Conservation (phyloP, 1,140 invertebrate species). For the Tetramorium parvispinum region DNA sequence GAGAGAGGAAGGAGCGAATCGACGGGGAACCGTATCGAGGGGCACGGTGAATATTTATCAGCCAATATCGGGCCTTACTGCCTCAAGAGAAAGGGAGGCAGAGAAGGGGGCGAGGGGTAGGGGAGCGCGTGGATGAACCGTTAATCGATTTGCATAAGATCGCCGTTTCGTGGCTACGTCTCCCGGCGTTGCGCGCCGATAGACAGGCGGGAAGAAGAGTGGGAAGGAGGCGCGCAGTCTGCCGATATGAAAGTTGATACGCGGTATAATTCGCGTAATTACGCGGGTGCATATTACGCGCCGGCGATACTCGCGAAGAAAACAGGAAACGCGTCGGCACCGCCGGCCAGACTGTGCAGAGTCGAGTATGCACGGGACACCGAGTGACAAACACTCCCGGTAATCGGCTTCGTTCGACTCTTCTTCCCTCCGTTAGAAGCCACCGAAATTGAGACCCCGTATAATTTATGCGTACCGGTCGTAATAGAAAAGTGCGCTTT, state of each 20-base stretch:
- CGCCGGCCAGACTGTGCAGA: slow-evolving; percentile 15
- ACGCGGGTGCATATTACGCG: slow-evolving; percentile 56
- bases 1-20: neutral
- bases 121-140: slow-evolving; percentile 64
- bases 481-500: neutral
- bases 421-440: neutral
- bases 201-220: slow-evolving; percentile 66
- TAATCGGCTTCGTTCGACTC: neutral
- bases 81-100: neutral
- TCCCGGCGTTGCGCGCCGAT: slow-evolving; percentile 21
- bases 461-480: slow-evolving; percentile 1
- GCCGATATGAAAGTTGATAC: slow-evolving; percentile 29
- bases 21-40: slow-evolving; percentile 11
- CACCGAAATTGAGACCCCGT: neutral
- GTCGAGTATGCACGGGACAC: neutral
- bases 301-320: slow-evolving; percentile 45
- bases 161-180: slow-evolving; percentile 24
- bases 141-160: slow-evolving; percentile 75
- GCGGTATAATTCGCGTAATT: slow-evolving; percentile 66
- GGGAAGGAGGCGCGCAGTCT: neutral
- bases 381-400: slow-evolving; percentile 42
- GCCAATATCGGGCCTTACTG: slow-evolving; percentile 55
- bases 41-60: slow-evolving; percentile 66
- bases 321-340: slow-evolving; percentile 56
- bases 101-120: neutral